Base-by-base conservation (phyloP, 1,140 invertebrate species). In the Drosophila lacteicornis region DNA sequence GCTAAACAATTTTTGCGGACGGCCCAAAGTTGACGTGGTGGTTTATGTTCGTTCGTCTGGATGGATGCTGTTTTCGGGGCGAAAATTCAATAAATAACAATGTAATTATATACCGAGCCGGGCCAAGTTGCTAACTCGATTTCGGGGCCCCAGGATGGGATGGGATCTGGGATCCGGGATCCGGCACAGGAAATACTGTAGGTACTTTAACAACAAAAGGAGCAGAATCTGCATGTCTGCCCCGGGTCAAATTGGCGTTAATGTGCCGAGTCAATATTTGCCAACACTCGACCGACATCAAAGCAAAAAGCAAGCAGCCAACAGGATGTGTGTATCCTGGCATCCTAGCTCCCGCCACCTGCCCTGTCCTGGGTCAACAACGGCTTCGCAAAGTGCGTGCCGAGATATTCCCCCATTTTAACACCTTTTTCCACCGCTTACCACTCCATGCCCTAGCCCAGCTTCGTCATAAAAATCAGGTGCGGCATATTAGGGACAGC, bases 1-100 rank as follows among this genome's bases (percentile, higher is more conserved):
- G 84, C 85, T 88, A 87, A 87, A 87, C 80, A 88, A 87, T 87
- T 87, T 87, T 69, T 62, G 40, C 13, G 71, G 38, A 45, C 17
- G 49, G 67, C 47, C 65, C 59, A 61, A 77, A 88, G 71, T 86
- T 86, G 82, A 63, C 60, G 77, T 56, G 33, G 53, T 82, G 82
- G 75, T 75, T 78, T 66, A 60, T 84, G 75, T 56, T 38, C 33
- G 75, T 59, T 38, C 33, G 13, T 19, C 15, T 22, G 33, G 36
- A 43, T 79, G 66, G 66, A 19, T 59, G 46, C 36, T 19, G 66
- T 67, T 73, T 61, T 65, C 43, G 43, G 62, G 59, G 59, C 65
- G 63, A 83, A 80, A 88, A 90, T 90, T 87, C 84, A 88, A 88
- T 88, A 88, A 90, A 88, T 90, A 90, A 88, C 87, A 90, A 84